Base-by-base conservation (phyloP, 1,140 invertebrate species). In the Aphelinus certus region DNA sequence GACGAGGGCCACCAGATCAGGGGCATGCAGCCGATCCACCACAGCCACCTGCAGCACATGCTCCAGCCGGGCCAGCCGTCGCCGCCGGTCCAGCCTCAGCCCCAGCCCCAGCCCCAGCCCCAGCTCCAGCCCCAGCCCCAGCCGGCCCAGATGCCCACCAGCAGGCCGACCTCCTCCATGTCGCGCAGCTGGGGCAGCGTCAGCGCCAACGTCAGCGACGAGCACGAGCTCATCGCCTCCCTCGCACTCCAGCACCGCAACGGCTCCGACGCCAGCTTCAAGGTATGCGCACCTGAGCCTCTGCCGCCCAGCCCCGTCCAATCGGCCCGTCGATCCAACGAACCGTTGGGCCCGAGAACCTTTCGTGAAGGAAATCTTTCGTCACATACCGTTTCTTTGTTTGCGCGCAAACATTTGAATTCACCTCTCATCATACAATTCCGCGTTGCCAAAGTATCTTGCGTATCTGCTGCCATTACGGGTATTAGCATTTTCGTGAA, bases 191-290 rank as follows among this genome's bases (percentile, higher is more conserved):
- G 89, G 89, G 88, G 90, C 47, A 89, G 88, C 70, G 86, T 88
- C 65, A 85, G 81, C 68, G 86, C 88, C 67, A 89, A 88, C 73
- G 85, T 87, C 53, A 85, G 83, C 55, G 89, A 90, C 72, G 90
- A 91, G 82, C 90, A 91, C 74, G 89, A 91, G 79, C 83, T 91
- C 69, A 91, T 91, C 51, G 89, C 91, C 70, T 89, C 90, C 76
- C 90, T 93, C 77, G 91, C 92, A 64, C 88, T 92, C 79, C 93
- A 93, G 80, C 92, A 91, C 80, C 87, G 93, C 72, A 94, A 94
- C 76, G 94, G 94, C 49, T 95, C 94, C 73, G 94, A 95, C 86
- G 93, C 94, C 82, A 95, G 94, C 89, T 95, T 95, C 89, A 95
- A 95, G 92, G 93, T 95, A 87, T 80, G 55, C 78, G 56, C 46